Evolutionary conservation across 2,797 vertebrate genomes (phyloP), one percentile per base, ranked within the genome.

Genomic region (Alauda arvensis): DNA sequence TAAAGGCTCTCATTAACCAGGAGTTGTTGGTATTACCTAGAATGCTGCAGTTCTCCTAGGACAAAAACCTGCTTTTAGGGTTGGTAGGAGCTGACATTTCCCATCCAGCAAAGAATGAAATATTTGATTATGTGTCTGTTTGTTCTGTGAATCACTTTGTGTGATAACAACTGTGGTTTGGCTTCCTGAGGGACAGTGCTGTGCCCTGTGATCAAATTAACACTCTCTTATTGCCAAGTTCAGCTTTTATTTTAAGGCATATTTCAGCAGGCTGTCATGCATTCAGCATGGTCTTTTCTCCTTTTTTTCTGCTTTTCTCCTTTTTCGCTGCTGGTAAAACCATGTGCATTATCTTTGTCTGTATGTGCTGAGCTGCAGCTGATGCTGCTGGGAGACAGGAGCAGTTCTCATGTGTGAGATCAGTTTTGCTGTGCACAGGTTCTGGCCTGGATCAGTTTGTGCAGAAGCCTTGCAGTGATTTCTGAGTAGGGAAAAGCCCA

Each of bases 161-260:
- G 16, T 33, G 81, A 45, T 74, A 90, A 59, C 9, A 14, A 12
- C 1, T 8, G 11, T 39, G 62, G 8, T 68, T 61, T 21, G 31
- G 18, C 51, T 83, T 88, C 88, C 81, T 55, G 66, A 74, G 83
- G 60, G 69, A 59, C 39, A 7, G 26, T 18, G 57, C 75, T 63
- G 28, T 56, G 49, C 60, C 61, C 82, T 49, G 60, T 56, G 78
- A 86, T 74, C 81, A 56, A 68, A 92, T 88, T 69, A 84, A 86
- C 85, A 39, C 61, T 48, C 84, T 25, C 57, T 42, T 71, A 17
- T 72, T 92, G 84, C 86, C 86, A 92, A 91, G 76, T 37, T 75
- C 79, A 52, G 33, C 59, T 24, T 91, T 66, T 42, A 6, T 83
- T 85, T 66, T 31, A 56, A 80, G 74, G 21, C 1, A 0, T 8